phyloP scores from a whole-genome alignment of 2,797 vertebrate genomes.

The Fringilla coelebs region DNA sequence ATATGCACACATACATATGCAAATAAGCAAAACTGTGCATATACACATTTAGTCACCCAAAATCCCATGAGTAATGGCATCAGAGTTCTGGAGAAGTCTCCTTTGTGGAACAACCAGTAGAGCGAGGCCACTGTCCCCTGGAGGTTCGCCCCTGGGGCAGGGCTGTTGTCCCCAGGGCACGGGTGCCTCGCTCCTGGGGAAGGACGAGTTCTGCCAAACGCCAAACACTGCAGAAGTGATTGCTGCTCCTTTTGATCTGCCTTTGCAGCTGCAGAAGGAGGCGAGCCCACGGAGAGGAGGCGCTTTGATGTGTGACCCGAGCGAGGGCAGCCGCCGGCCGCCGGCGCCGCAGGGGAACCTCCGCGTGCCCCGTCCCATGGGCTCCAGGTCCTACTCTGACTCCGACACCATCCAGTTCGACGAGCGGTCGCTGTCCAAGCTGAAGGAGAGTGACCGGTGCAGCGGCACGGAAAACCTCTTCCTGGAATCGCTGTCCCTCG shows the following conservation, averaged over 20 bases:
- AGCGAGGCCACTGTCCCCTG: neutral
- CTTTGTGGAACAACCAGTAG: neutral
- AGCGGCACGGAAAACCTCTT: slow-evolving; percentile 87
- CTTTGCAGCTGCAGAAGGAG: slow-evolving; percentile 85
- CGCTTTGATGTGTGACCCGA: slow-evolving; percentile 67
- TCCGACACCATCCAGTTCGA: slow-evolving; percentile 81
- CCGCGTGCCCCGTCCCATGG: slow-evolving; percentile 47
- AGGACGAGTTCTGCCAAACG: neutral
- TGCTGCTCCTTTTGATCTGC: neutral
- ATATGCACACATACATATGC: neutral
- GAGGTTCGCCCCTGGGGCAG: neutral
- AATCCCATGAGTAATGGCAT: neutral
- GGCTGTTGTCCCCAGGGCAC: fast-evolving
- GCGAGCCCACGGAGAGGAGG: slow-evolving; percentile 69
- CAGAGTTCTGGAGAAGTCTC: neutral
- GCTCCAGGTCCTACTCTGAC: slow-evolving; percentile 82
- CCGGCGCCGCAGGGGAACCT: slow-evolving; percentile 79
- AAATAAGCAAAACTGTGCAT: neutral
- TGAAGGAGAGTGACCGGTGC: slow-evolving; percentile 81
- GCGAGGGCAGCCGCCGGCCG: slow-evolving; percentile 66
- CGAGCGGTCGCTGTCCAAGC: slow-evolving; percentile 77
- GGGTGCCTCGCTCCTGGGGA: neutral
- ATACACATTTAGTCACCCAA: neutral
- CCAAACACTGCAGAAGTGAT: neutral
- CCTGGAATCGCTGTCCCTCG: slow-evolving; percentile 87